These are phyloP conservation scores for Colistium nudipinnis DNA, from an alignment of 2,113 vertebrate genomes.

Conservation along the genomic window DNA sequence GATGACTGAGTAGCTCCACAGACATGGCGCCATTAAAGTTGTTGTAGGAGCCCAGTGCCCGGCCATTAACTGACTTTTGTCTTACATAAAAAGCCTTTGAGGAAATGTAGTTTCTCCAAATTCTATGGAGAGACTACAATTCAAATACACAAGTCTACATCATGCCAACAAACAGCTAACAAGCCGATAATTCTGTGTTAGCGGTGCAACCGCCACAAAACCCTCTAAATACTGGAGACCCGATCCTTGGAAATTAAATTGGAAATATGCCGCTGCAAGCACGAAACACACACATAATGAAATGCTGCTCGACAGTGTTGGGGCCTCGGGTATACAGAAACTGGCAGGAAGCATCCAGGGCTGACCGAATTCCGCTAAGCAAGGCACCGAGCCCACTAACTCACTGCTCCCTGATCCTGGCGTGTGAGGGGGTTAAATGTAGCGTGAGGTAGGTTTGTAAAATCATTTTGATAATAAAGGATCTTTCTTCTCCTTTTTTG, in stretches of 20 bases:
- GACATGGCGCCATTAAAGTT: too few relatives aligned
- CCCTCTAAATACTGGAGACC: not conserved
- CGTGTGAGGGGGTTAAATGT: not conserved
- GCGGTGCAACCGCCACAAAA: not conserved
- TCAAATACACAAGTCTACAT: too few relatives aligned
- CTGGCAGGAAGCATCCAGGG: not conserved
- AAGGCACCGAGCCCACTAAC: not conserved
- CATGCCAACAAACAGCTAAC: constrained; percentile 12
- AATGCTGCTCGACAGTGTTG: constrained; percentile 1
- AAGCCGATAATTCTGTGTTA: not conserved
- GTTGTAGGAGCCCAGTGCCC: not conserved
- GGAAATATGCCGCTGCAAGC: constrained; percentile 13
- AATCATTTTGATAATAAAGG: too few relatives aligned
- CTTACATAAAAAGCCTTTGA: not conserved
- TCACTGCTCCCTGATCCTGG: not conserved
- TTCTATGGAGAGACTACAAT: too few relatives aligned
- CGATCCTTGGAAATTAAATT: constrained; percentile 23
- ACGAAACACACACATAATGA: constrained; percentile 10
- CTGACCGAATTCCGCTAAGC: not conserved
- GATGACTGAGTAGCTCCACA: too few relatives aligned
- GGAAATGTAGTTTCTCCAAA: not conserved
- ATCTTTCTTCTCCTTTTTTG: too few relatives aligned
- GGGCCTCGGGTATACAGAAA: not conserved
- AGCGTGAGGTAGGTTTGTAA: not conserved
- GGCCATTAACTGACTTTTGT: not conserved